A percentile compares a stretch with the other conserved stretches of the same genome.
Evolutionary conservation across 2,888 invertebrate genomes (phyloP).

Genomic region (Deilephila porcellus): DNA sequence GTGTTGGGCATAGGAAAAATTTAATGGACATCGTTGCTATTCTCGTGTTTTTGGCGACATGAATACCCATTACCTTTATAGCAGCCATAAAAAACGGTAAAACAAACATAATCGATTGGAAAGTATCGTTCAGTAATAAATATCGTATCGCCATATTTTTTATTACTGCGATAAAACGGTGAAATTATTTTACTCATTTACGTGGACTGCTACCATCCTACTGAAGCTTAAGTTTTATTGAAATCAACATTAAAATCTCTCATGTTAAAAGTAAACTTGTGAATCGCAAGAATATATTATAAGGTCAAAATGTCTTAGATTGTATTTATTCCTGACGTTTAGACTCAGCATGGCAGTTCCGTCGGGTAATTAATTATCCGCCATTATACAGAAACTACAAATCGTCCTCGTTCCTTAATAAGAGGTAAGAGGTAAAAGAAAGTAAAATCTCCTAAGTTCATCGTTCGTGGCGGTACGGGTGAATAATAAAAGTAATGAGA

Average conservation of each 20-base stretch:
- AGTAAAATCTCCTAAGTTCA: conserved; percentile 65
- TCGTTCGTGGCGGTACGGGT: conserved; percentile 55
- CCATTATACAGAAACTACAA: not conserved
- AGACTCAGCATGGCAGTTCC: not conserved
- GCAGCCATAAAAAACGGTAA: conserved; percentile 46
- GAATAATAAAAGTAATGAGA: conserved; percentile 50
- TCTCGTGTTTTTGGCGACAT: not conserved
- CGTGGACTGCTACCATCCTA: not conserved
- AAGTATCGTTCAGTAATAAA: conserved; percentile 52
- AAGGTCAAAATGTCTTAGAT: no score
- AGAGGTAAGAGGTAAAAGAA: conserved; percentile 46
- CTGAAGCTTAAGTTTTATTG: not conserved
- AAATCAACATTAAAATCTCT: not conserved
- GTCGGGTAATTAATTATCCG: not conserved
- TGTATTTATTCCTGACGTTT: not conserved
- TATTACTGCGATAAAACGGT: conserved; percentile 56
- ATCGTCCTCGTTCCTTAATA: conserved; percentile 8
- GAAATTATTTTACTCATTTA: conserved; percentile 33
- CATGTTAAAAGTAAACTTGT: not conserved
- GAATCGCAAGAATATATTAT: not conserved
- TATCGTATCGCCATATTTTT: conserved; percentile 55
- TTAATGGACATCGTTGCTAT: not conserved
- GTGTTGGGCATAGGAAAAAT: no score
- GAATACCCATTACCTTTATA: conserved; percentile 35
- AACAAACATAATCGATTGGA: conserved; percentile 50